Conservation (phyloP, 2,888 invertebrate genomes). For the Nymphalis urticae region DNA sequence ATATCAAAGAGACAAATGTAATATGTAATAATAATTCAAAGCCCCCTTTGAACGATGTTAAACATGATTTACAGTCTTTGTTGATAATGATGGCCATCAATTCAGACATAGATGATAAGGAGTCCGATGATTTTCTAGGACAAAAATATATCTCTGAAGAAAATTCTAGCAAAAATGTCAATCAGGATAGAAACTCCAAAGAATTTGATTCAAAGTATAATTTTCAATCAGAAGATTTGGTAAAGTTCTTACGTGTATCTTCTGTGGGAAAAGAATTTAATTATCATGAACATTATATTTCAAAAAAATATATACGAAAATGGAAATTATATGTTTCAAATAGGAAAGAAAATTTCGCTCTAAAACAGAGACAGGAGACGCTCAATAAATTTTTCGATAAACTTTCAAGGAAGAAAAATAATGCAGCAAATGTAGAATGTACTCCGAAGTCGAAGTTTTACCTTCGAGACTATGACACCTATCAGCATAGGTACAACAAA, state of each 20-base stretch:
- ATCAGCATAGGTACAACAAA: conserved; percentile 65
- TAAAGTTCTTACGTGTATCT: conserved; percentile 54
- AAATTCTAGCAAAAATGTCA: conserved; percentile 22
- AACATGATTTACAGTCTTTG: conserved; percentile 60
- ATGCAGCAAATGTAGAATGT: conserved; percentile 46
- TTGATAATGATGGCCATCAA: conserved; percentile 67
- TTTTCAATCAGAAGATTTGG: conserved; percentile 29
- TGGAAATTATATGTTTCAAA: conserved; percentile 60
- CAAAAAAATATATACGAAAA: conserved; percentile 60
- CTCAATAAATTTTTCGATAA: conserved; percentile 68
- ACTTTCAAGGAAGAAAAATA: conserved; percentile 62
- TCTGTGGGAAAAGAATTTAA: conserved; percentile 54
- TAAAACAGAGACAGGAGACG: conserved; percentile 58
- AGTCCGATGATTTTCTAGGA: neutral
- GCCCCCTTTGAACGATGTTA: conserved; percentile 21
- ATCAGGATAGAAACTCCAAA: conserved; percentile 4
- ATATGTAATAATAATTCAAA: neutral
- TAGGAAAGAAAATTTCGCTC: conserved; percentile 51
- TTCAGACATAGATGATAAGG: neutral
- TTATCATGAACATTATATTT: conserved; percentile 48
- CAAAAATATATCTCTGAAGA: conserved; percentile 17
- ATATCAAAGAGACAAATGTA: conserved; percentile 4
- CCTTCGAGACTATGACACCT: conserved; percentile 64
- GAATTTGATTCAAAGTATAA: conserved; percentile 16
- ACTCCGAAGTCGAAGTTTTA: conserved; percentile 55